A percentile compares a stretch with the other conserved stretches of the same genome.
phyloP scores from a whole-genome alignment of 2,797 vertebrate genomes.

The Bucorvus abyssinicus region DNA sequence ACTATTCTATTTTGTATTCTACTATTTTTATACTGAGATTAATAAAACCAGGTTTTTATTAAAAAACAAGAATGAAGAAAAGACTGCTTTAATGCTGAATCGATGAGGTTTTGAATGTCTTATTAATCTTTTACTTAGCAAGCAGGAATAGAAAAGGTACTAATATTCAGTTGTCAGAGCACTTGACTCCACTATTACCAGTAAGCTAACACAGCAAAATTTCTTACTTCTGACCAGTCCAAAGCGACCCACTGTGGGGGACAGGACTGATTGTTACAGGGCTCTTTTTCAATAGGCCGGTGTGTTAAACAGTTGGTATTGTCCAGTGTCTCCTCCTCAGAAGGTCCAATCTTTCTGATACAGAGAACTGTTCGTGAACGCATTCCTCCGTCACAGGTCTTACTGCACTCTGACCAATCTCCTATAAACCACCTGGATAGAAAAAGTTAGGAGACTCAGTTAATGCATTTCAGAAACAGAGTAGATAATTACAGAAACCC shows the following conservation, averaged over 20 bases:
- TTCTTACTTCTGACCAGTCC: slow-evolving; percentile 97
- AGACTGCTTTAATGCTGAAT: background rate
- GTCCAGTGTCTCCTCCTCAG: slow-evolving; percentile 93
- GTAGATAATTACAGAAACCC: background rate
- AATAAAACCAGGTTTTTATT: background rate
- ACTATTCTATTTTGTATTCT: background rate
- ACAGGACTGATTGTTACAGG: slow-evolving; percentile 97
- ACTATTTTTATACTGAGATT: background rate
- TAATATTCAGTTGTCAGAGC: background rate
- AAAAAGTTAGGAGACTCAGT: background rate
- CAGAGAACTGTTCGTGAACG: slow-evolving; percentile 91
- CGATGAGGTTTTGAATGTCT: background rate
- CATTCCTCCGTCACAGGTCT: slow-evolving; percentile 92
- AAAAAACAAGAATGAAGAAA: background rate
- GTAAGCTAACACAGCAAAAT: background rate
- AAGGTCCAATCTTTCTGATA: slow-evolving; percentile 88
- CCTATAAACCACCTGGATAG: slow-evolving; percentile 93
- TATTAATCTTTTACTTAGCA: background rate
- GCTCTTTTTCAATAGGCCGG: slow-evolving; percentile 89
- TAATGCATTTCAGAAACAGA: background rate
- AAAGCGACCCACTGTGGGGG: slow-evolving; percentile 95
- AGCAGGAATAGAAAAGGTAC: background rate
- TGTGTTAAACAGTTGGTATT: slow-evolving; percentile 91
- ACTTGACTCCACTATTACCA: background rate
- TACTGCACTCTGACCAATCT: slow-evolving; percentile 95